Conservation (phyloP, 2,797 vertebrate genomes). For the Zonotrichia albicollis region DNA sequence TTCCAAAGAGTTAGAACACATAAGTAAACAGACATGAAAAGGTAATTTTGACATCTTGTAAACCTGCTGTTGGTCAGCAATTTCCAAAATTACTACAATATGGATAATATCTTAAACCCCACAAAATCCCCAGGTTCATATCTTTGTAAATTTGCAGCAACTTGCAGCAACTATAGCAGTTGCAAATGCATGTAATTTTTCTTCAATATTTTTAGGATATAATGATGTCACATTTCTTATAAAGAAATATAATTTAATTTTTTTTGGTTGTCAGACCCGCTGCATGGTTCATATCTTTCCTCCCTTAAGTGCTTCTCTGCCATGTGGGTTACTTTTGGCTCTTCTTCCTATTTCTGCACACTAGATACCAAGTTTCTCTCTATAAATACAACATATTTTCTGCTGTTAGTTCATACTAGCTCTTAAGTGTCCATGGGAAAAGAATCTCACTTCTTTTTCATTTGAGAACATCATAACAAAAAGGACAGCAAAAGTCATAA, state of each 20-base stretch:
- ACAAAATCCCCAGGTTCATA: not conserved
- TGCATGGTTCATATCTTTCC: not conserved
- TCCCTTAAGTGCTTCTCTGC: not conserved
- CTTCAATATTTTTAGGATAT: not conserved
- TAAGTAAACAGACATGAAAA: not conserved
- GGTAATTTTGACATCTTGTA: not conserved
- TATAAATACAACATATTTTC: not conserved
- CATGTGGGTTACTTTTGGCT: not conserved
- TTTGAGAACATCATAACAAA: not conserved
- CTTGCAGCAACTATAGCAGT: not conserved
- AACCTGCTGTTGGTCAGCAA: not conserved
- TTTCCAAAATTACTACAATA: not conserved
- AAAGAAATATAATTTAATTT: not conserved
- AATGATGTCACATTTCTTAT: not conserved
- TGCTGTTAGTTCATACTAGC: not conserved
- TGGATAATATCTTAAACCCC: not conserved
- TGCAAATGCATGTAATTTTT: not conserved
- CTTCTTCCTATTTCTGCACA: not conserved
- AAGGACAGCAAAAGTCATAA: not conserved
- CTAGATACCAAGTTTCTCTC: not conserved
- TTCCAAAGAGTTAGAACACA: not conserved
- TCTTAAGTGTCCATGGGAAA: fast-evolving
- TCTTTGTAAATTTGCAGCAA: not conserved
- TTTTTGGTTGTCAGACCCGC: not conserved
- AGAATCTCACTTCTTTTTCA: not conserved